Conservation (phyloP, 1,140 invertebrate species). For the Parasteatoda tepidariorum region DNA sequence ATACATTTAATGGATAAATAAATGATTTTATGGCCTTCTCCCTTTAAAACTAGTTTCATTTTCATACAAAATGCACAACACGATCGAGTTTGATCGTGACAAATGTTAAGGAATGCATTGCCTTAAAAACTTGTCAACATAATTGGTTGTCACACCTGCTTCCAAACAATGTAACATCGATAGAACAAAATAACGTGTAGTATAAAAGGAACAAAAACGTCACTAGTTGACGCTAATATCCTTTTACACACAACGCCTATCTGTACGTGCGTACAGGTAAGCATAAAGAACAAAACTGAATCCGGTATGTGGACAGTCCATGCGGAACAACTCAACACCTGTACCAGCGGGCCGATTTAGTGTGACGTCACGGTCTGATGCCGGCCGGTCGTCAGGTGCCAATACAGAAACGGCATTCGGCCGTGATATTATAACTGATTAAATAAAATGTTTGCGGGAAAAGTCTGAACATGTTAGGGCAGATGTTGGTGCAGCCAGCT, state of each 20-base stretch:
- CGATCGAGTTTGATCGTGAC: neutral
- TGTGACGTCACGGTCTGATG: neutral
- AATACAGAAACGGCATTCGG: neutral
- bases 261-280: neutral
- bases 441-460: neutral
- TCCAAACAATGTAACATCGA: neutral
- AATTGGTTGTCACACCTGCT: neutral
- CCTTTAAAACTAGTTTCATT: neutral
- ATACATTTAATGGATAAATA: neutral
- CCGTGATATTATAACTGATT: constrained; percentile 16
- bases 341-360: neutral
- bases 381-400: neutral
- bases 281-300: neutral
- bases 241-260: neutral
- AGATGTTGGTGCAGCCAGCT: neutral
- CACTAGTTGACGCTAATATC: neutral
- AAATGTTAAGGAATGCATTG: neutral
- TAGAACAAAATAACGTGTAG: neutral
- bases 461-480: neutral
- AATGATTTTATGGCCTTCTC: neutral
- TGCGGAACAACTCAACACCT: neutral
- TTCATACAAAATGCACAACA: neutral
- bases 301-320: neutral
- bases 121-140: neutral
- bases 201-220: neutral